Evolutionary conservation across 2,888 invertebrate genomes (phyloP).

Genomic region (Scaeva pyrastri): DNA sequence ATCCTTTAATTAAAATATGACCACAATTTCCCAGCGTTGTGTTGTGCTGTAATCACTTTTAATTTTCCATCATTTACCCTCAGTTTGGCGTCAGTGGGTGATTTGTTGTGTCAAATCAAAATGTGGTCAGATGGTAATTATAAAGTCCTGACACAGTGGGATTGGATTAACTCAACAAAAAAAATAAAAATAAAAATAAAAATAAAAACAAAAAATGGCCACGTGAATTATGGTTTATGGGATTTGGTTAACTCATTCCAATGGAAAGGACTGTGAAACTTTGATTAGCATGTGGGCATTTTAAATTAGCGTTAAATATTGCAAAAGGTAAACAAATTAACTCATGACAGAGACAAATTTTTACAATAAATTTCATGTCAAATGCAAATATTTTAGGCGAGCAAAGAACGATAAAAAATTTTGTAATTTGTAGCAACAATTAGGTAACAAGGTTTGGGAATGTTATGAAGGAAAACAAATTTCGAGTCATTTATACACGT

Average conservation of each 20-base stretch:
- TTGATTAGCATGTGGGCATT: neutral
- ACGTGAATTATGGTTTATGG: neutral
- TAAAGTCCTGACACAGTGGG: neutral
- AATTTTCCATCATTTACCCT: conserved; percentile 11
- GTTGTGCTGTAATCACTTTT: conserved; percentile 18
- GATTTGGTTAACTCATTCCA: neutral
- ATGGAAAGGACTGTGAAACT: neutral
- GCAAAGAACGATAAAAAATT: no score
- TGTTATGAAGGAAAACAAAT: no score
- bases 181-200: no score
- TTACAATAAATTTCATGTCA: no score
- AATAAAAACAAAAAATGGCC: neutral
- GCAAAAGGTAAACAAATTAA: no score
- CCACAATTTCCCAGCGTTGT: conserved; percentile 11
- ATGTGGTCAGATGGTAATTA: conserved; percentile 21
- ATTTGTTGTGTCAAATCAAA: conserved; percentile 23
- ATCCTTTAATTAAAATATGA: conserved; percentile 16
- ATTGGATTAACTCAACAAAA: neutral
- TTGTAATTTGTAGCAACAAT: no score
- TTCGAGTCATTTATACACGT: no score
- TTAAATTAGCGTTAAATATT: no score
- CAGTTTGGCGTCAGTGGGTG: neutral
- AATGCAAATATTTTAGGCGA: no score
- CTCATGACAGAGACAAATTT: no score
- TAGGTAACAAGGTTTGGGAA: no score